A percentile compares a stretch with the other conserved stretches of the same genome.
phyloP scores from a whole-genome alignment of 2,113 vertebrate species.

The Protobothrops flavoviridis region DNA sequence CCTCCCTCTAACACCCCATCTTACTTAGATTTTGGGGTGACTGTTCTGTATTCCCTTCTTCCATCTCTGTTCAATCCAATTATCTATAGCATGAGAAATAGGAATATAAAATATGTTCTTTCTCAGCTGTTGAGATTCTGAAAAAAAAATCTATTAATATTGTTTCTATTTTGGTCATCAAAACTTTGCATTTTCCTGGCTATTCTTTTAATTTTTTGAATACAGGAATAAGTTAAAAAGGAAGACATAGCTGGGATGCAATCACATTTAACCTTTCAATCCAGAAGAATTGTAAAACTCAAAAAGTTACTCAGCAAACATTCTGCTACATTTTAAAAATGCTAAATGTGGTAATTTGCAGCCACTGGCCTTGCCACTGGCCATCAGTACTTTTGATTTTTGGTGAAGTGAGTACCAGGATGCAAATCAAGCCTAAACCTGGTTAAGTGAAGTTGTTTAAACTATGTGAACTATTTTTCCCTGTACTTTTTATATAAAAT shows the following conservation, averaged over 20 bases:
- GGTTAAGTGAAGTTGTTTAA: too few relatives aligned
- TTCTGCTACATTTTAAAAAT: too few relatives aligned
- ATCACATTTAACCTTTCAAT: not conserved
- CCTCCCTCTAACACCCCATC: not conserved
- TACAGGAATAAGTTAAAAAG: not conserved
- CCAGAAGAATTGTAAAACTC: not conserved
- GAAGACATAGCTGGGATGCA: not conserved
- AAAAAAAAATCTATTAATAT: not conserved
- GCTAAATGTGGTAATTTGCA: not conserved
- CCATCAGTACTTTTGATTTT: not conserved
- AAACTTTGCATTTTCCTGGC: not conserved
- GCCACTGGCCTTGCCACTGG: not conserved
- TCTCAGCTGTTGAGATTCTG: not conserved
- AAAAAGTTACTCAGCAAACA: not conserved
- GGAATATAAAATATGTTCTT: conserved; percentile 17
- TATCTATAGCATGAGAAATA: conserved; percentile 51
- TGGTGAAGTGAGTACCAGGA: not conserved
- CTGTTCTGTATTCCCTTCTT: conserved; percentile 40
- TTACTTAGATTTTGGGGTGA: conserved; percentile 8
- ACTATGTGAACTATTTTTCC: not conserved
- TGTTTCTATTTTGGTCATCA: not conserved
- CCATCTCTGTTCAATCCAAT: conserved; percentile 37
- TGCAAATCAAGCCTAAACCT: not conserved
- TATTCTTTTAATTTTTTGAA: not conserved
- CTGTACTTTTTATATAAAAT: not conserved